Conservation (phyloP, 2,888 invertebrate genomes). For the Pyrochroa serraticornis region DNA sequence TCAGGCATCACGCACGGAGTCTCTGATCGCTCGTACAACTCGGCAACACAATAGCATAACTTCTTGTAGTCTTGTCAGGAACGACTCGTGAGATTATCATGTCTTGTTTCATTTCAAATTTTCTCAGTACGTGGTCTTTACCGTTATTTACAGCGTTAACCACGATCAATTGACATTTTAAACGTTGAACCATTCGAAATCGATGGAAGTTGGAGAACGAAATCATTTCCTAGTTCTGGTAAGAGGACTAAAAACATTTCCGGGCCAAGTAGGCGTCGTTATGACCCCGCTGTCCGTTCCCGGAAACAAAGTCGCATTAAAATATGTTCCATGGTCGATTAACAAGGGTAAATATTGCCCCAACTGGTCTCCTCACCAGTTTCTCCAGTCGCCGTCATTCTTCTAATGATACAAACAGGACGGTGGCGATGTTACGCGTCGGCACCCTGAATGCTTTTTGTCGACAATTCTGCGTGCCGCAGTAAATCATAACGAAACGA, state of each 20-base stretch:
- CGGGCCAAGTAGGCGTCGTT: conserved; percentile 24
- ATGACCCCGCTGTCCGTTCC: conserved; percentile 27
- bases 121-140: not conserved
- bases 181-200: not conserved
- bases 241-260: conserved; percentile 29
- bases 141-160: not conserved
- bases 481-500: conserved; percentile 32
- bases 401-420: conserved; percentile 13
- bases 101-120: conserved; percentile 14
- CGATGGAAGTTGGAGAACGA: conserved; percentile 1
- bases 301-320: conserved; percentile 43
- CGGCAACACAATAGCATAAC: conserved; percentile 23
- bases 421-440: not conserved
- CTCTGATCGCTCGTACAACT: conserved; percentile 24
- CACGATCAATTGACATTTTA: not conserved
- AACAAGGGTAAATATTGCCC: conserved; percentile 35
- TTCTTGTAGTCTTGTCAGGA: conserved; percentile 26
- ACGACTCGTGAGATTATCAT: conserved; percentile 20
- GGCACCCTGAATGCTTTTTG: not conserved
- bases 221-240: conserved; percentile 17
- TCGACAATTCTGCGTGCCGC: conserved; percentile 13
- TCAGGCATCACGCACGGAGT: conserved; percentile 16
- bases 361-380: conserved; percentile 18
- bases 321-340: conserved; percentile 52
- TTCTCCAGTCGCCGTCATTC: conserved; percentile 21